A percentile compares a stretch with the other conserved stretches of the same genome.
These are phyloP conservation scores for Perca fluviatilis DNA, from an alignment of 2,113 vertebrate species.

Conservation along the genomic window DNA sequence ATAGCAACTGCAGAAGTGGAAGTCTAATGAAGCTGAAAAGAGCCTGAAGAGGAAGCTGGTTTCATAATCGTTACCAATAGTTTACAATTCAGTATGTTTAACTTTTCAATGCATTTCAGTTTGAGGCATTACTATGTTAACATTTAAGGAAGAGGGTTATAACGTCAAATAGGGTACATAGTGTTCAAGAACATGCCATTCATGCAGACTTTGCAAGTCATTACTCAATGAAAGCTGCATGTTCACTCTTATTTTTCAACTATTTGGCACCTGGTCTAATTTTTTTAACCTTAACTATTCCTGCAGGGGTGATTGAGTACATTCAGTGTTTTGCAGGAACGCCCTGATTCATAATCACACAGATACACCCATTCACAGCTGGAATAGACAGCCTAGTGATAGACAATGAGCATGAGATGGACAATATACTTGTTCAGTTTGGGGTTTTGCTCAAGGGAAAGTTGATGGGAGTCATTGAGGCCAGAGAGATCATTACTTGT, in stretches of 20 bases:
- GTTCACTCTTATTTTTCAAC: background rate
- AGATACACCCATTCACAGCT: constrained; percentile 41
- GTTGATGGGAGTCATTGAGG: constrained; percentile 2
- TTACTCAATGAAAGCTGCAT: constrained; percentile 7
- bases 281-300: constrained; percentile 14
- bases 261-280: background rate
- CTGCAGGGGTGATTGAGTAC: constrained; percentile 20
- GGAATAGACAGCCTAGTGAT: constrained; percentile 12
- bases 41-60: background rate
- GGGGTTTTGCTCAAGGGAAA: constrained; percentile 26
- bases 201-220: constrained; percentile 5
- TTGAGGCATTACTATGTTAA: background rate
- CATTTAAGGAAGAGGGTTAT: background rate
- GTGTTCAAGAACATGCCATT: constrained; percentile 7
- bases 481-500: background rate
- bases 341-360: constrained; percentile 6
- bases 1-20: background rate
- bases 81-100: background rate
- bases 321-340: constrained; percentile 15
- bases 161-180: background rate
- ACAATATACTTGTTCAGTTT: constrained; percentile 4
- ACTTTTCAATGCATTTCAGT: background rate
- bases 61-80: background rate
- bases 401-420: constrained; percentile 13
- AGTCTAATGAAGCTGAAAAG: background rate